Base-by-base conservation (phyloP, 2,888 invertebrate genomes). In the Heliothis peltigera region DNA sequence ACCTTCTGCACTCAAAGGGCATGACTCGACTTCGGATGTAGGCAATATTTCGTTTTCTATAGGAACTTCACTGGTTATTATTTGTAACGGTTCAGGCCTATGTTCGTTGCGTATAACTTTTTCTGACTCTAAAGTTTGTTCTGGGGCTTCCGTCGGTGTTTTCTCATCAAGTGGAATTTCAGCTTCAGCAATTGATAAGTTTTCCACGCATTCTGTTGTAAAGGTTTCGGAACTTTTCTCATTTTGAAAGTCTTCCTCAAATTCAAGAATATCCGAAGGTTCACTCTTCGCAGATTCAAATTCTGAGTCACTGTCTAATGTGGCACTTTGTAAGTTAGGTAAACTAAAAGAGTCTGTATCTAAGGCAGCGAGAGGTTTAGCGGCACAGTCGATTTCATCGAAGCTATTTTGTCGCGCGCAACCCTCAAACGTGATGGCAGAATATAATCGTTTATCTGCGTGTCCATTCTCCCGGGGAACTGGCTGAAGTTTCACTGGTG, bases 281-380 rank as follows among this genome's bases (percentile, higher is more conserved):
- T 95, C 94, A 67, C 93, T 94, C 80, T 93, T 93, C 5, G 94
- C 95, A 4, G 94, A 94, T 86, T 94, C 94, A 72, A 94, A 94
- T 82, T 94, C 94, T 6, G 94, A 93, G 83, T 94, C 94, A 80
- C 95, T 93, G 77, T 94, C 93, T 70, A 90, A 70, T 28, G 87
- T 87, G 21, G 87, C 79, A 76, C 73, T 85, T 56, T 80, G 68
- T 47, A 87, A 79, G 49, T 80, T 67, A 12, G 89, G 84, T 76
- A 90, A 82, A 76, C 84, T 85, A 42, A 90, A 78, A 56, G 85
- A 84, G 55, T 88, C 88, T 53, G 82, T 82, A 21, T 87, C 89
- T 51, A 81, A 42, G 19, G 73, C 70, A 12, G 82, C 64, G 22
- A 86, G 77, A 25, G 87, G 72, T 64, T 70, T 83, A 47, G 77